Percentiles rank a stretch among this genome's conserved stretches.
These are phyloP conservation scores for Narcine bancroftii DNA, from an alignment of 2,113 vertebrate genomes.

Conservation along the genomic window DNA sequence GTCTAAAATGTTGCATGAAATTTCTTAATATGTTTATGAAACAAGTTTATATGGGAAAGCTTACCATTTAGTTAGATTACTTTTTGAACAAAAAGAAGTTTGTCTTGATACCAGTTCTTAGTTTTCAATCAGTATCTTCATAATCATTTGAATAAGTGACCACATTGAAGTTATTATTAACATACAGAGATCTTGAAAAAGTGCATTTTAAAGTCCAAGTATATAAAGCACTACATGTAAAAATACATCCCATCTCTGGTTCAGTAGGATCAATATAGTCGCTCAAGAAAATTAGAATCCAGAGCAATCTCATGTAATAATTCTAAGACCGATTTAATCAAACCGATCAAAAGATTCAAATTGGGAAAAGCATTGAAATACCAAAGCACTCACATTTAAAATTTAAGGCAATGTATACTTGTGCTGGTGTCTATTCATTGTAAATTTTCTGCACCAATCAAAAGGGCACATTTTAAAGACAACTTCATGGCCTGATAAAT, in stretches of 20 bases:
- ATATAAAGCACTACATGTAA: not conserved
- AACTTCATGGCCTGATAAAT: too few species aligned
- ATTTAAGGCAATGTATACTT: not conserved
- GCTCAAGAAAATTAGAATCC: not conserved
- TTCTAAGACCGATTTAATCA: not conserved
- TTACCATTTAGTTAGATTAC: not conserved
- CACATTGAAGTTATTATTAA: not conserved
- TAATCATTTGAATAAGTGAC: not conserved
- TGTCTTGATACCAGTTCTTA: not conserved
- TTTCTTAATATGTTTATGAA: constrained; percentile 21
- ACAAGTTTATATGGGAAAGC: not conserved
- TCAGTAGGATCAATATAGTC: not conserved
- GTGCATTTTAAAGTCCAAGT: not conserved
- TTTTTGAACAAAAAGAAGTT: not conserved
- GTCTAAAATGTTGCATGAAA: constrained; percentile 1
- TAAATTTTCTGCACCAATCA: too few species aligned
- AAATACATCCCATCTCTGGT: not conserved
- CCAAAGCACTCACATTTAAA: not conserved
- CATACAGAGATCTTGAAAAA: not conserved
- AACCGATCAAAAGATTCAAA: not conserved
- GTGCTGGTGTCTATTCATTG: too few species aligned
- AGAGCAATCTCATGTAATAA: not conserved
- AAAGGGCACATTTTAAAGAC: too few species aligned
- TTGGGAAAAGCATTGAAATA: not conserved
- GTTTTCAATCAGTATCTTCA: not conserved